Base-by-base conservation (phyloP, 2,888 invertebrate species). In the Clostera curtula region DNA sequence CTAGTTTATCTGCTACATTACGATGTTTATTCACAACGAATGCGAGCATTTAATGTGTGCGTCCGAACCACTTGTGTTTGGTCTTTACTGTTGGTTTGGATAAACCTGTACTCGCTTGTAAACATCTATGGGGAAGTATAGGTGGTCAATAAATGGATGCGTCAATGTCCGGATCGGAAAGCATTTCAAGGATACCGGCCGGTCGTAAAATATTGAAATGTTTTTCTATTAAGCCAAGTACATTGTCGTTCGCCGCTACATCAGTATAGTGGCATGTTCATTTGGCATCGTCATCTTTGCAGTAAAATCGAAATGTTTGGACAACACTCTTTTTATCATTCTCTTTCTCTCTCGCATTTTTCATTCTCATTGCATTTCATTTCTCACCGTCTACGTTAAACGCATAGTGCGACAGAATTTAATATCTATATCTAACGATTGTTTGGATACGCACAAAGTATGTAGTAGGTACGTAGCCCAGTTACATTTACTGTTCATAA, bases 11-110 rank as follows among this genome's bases (percentile, higher is more conserved):
- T 79, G 79, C 74, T 82, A 80, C 82, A 80, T 82, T 80, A 80
- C 82, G 80, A 83, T 83, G 83, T 83, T 83, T 83, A 83, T 83
- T 82, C 83, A 83, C 82, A 83, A 83, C 80, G 70, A 77, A 79
- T 75, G 75, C 58, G 75, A 72, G 58, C 77, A 79, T 76, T n/a
- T 74, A 72, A 76, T 80, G 79, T 79, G 76, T 72, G 74, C 68
- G 76, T 72, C 66, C 62, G 64, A 46, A 63, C 70, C 68, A 72
- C 75, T 79, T 68, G 72, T 72, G 63, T 62, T 54, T 49, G 54
- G 52, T 52, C 52, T 60, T 49, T 58, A 53, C 54, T 49, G 49
- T 52, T 44, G 48, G 49, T 54, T 56, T 52, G 44, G 46, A 39
- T 44, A 47, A 44, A 35, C 36, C 40, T 44, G 38, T 33, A 31